Percentiles rank a stretch among this genome's conserved stretches.
These are phyloP conservation scores for Caenorhabditis brenneri DNA, from an alignment of 1,140 invertebrate genomes.

Conservation along the genomic window DNA sequence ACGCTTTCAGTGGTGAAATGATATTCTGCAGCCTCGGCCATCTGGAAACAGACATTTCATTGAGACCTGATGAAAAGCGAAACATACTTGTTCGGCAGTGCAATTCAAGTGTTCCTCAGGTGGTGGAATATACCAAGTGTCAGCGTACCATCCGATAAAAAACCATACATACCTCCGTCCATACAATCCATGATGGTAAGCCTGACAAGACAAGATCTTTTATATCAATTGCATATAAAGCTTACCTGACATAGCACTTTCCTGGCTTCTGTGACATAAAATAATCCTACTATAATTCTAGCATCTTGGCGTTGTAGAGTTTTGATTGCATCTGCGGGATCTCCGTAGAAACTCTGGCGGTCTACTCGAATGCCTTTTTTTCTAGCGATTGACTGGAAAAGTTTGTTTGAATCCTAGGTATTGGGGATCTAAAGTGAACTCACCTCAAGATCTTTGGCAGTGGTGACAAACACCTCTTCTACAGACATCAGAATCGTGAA, in stretches of 20 bases:
- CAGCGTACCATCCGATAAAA: conserved; percentile 99
- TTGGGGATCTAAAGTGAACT: no score
- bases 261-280: conserved; percentile 94
- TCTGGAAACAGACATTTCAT: conserved; percentile 56
- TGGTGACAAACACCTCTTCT: conserved; percentile 99
- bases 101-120: conserved; percentile 88
- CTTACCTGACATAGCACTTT: conserved; percentile 90
- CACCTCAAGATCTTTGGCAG: conserved; percentile 90
- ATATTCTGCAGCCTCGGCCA: conserved; percentile 84
- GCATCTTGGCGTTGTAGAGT: conserved; percentile 90
- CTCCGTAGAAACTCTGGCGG: conserved; percentile 92
- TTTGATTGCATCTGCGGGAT: conserved; percentile 86
- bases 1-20: conserved; percentile 97
- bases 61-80: background rate
- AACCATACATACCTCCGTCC: conserved; percentile 98
- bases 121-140: conserved; percentile 92
- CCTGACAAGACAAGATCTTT: conserved; percentile 68
- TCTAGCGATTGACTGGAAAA: conserved; percentile 80
- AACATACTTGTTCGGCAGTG: conserved; percentile 87
- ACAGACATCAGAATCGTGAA: conserved; percentile 97
- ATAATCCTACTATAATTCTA: conserved; percentile 93
- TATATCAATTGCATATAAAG: background rate
- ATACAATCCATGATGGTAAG: conserved; percentile 88
- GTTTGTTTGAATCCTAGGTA: background rate
- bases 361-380: conserved; percentile 89